Percentiles rank a stretch among this genome's conserved stretches.
These are phyloP conservation scores for Cotesia vestalis DNA, from an alignment of 1,140 invertebrate species.

Conservation along the genomic window DNA sequence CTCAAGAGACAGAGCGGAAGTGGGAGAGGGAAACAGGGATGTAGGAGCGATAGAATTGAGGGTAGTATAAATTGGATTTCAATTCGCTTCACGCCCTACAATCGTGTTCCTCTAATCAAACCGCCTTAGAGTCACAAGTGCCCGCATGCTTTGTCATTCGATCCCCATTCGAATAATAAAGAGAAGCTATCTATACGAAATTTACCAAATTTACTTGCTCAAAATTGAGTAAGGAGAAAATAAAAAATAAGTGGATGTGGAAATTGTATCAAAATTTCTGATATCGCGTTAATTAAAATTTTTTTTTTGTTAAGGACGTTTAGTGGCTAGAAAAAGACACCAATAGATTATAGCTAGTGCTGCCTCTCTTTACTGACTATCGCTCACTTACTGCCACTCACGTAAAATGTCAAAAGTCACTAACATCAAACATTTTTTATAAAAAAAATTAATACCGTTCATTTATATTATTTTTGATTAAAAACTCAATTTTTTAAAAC, in stretches of 20 bases:
- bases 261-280: too few species aligned
- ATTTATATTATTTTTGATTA: too few species aligned
- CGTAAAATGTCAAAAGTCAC: too few species aligned
- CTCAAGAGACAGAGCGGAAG: conserved; percentile 15
- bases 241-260: not conserved
- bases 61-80: conserved; percentile 43
- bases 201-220: conserved; percentile 1
- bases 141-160: conserved; percentile 37
- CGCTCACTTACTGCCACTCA: too few species aligned
- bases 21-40: not conserved
- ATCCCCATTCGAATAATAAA: conserved; percentile 10
- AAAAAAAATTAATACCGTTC: too few species aligned
- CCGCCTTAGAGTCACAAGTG: conserved; percentile 35
- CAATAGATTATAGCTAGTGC: too few species aligned
- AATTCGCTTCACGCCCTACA: conserved; percentile 38
- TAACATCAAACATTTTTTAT: too few species aligned
- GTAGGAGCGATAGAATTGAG: conserved; percentile 25
- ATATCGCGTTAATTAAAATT: too few species aligned
- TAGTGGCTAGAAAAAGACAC: too few species aligned
- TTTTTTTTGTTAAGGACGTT: too few species aligned
- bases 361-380: too few species aligned
- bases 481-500: too few species aligned
- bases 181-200: not conserved
- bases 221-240: not conserved
- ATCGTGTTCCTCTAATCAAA: conserved; percentile 45